Evolutionary conservation across 1,140 invertebrate species (phyloP).

Genomic region (Planococcus citri): DNA sequence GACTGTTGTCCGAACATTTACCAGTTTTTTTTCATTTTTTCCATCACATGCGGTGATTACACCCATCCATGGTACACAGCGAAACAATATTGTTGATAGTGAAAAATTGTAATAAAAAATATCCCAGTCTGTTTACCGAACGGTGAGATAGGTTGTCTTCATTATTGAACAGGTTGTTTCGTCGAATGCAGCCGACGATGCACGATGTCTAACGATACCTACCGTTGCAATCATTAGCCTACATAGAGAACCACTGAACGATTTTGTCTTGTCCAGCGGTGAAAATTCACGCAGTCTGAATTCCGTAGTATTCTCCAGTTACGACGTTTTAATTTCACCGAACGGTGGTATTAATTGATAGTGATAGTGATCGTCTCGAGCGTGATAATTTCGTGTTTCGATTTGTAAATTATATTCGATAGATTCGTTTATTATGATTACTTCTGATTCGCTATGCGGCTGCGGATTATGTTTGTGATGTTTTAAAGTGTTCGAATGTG

Average conservation of each 20-base stretch:
- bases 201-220: neutral
- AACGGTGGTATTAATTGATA: slow-evolving; percentile 4
- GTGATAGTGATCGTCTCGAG: neutral
- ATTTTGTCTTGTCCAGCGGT: slow-evolving; percentile 6
- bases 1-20: neutral
- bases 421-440: neutral
- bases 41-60: too few relatives aligned
- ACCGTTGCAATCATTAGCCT: neutral
- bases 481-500: neutral
- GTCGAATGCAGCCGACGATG: neutral
- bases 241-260: neutral
- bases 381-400: neutral
- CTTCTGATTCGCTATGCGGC: too few relatives aligned
- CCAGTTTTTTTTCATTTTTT: neutral
- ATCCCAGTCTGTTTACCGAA: neutral
- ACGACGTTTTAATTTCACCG: neutral
- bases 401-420: neutral
- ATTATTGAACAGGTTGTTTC: slow-evolving; percentile 8
- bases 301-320: neutral
- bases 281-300: neutral
- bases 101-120: neutral
- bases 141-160: neutral
- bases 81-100: neutral
- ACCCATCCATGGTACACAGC: neutral
- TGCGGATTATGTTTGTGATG: neutral